Base-by-base conservation (phyloP, 35 echinoderm and acorn worm species). In the Apostichopus parvimensis region DNA sequence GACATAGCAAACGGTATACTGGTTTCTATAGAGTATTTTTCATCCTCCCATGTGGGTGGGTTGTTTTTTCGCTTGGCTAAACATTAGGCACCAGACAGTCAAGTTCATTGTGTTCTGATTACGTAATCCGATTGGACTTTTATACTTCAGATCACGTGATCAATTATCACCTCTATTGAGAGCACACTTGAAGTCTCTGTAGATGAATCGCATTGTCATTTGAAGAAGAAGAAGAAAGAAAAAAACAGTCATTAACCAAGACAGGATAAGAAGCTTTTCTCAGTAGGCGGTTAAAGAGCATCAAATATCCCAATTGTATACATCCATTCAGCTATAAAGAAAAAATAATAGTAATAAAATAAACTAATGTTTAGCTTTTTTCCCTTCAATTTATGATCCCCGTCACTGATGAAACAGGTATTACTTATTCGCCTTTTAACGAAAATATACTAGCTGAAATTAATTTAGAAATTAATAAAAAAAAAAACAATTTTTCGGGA, bases 51-150 rank as follows among this genome's bases (percentile, higher is more conserved):
- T 45, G 34, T 45, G 34, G 34, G 34, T 45, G 34, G 34, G 64
- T 18, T 68, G 64, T 18, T 68, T 68, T 68, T 68, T 18, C 18
- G 64, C 64, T 18, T 18, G 64, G 18, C 11, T 68, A 68, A 68
- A 68, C 64, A 68, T 68, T 68, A 18, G 79, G 79, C 79, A 56
- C 53, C 64, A 14, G 79, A 82, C 45, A 18, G 55, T 56, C 79
- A 82, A 82, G 79, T 82, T 82, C 79, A 82, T 82, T 82, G 79
- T 82, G 79, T 53, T 82, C 26, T 45, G 45, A 82, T 82, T 82
- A 82, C 79, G 79, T 54, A 82, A 82, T 82, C 28, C 34, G 79
- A 6, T 18, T 82, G 9, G 6, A 55, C 53, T 7, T 34, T 53
- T 53, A 55, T 82, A 53, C 79, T 56, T 54, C 18, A 14, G 64